Evolutionary conservation across 2,888 invertebrate genomes (phyloP), one percentile per base, ranked within the genome.

Genomic region (Agonum fuliginosum): DNA sequence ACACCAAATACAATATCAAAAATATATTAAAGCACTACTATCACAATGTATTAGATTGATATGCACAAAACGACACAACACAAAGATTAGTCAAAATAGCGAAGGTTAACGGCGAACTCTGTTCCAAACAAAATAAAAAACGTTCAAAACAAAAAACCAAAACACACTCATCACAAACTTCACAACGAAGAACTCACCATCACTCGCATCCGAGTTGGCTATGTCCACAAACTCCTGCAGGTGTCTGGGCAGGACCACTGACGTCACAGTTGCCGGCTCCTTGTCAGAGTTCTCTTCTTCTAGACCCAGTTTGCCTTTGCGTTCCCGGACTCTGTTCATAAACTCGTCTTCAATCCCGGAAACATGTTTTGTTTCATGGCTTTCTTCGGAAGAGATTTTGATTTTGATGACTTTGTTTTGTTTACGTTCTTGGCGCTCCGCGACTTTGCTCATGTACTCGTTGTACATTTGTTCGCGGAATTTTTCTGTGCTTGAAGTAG

Each of bases 381-480:
- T 87, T 86, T 79, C 87, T 87, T 84, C 88, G 81, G 78, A 84
- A 83, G 79, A 83, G 81, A n/a, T 79, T 88, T 86, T 93, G 78
- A 95, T 91, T 88, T 94, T 95, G 12, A 96, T 93, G 19, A 95
- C 91, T 87, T 94, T 95, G 72, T 94, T 92, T 79, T 93, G 91
- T 81, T 93, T 93, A 51, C 96, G 89, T 83, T 95, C 93, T 82
- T 94, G 92, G 8, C 95, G 89, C 84, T 94, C 93, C 3, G 93
- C 91, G 82, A 95, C 92, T 86, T 95, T 93, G 83, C 89, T 89
- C 84, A 95, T 90, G 87, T 95, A 95, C 85, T 95, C 95, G 81
- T 93, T 90, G 86, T 94, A 95, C 95, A 96, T 95, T 86, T 92
- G 91, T 80, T 93, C 92, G 4, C 95, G 91, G 81, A 94, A 91